phyloP scores from a whole-genome alignment of 2,113 vertebrate species.

The Antennarius striatus region DNA sequence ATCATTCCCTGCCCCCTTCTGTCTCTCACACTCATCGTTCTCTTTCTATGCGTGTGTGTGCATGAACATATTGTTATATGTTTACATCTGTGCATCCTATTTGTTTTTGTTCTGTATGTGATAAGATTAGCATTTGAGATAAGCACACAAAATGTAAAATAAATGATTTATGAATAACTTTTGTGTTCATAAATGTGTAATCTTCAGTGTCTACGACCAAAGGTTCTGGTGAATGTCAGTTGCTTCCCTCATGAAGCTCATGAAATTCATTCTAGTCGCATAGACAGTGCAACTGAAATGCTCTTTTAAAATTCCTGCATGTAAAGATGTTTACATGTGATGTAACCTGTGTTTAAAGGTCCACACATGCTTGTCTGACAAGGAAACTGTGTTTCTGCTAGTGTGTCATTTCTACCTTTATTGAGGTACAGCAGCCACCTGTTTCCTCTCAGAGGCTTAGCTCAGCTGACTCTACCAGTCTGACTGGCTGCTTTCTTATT shows the following conservation, averaged over 20 bases:
- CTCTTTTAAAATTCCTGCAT: too few species aligned
- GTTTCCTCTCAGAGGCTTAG: conserved; percentile 33
- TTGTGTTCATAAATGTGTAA: conserved; percentile 53
- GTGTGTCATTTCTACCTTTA: conserved; percentile 14
- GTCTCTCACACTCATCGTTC: too few species aligned
- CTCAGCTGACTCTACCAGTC: conserved; percentile 71
- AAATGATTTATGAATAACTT: conserved; percentile 40
- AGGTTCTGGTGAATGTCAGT: too few species aligned
- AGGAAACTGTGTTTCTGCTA: background rate
- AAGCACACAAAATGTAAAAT: conserved; percentile 6
- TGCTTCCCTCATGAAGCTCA: too few species aligned
- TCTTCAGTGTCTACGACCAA: background rate
- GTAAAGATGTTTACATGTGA: background rate
- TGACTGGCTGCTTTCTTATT: conserved; percentile 63
- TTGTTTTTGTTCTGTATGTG: background rate
- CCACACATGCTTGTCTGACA: too few species aligned
- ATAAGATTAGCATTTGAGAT: background rate
- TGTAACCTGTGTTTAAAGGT: background rate
- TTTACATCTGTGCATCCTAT: background rate
- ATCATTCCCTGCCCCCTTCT: too few species aligned
- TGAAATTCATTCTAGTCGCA: too few species aligned
- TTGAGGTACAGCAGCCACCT: conserved; percentile 45
- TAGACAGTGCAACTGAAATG: too few species aligned
- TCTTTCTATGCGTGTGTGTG: too few species aligned
- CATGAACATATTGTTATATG: background rate